A percentile compares a stretch with the other conserved stretches of the same genome.
Conservation (phyloP, 2,888 invertebrate genomes). For the Calameuta pallipes region DNA sequence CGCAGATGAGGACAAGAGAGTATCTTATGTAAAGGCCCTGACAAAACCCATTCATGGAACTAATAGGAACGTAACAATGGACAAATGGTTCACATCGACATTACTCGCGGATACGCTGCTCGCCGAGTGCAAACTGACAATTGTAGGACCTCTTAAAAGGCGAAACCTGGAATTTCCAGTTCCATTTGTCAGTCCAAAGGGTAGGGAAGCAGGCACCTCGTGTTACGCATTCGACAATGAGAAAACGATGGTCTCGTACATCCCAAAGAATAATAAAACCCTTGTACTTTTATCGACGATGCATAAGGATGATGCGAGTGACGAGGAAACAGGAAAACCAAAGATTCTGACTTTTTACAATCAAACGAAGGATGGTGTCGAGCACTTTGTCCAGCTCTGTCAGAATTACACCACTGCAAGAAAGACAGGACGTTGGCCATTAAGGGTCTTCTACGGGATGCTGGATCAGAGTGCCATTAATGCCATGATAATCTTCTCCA, state of each 20-base stretch:
- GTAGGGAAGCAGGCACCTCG: conserved; percentile 12
- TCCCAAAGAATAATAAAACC: conserved; percentile 15
- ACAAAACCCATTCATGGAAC: conserved; percentile 28
- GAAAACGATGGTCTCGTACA: conserved; percentile 17
- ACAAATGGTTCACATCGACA: conserved; percentile 28
- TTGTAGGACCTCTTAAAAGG: conserved; percentile 24
- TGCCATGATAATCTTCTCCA: conserved; percentile 24
- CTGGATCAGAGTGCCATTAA: conserved; percentile 32
- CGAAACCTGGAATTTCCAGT: conserved; percentile 26
- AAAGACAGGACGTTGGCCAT: conserved; percentile 31
- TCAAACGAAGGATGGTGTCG: conserved; percentile 31
- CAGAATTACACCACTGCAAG: conserved; percentile 24
- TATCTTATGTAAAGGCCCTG: conserved; percentile 21
- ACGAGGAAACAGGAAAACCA: conserved; percentile 27
- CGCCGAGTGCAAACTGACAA: conserved; percentile 21
- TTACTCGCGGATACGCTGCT: conserved; percentile 20
- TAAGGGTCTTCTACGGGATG: conserved; percentile 33
- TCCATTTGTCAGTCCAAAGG: conserved; percentile 17
- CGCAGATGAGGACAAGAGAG: conserved; percentile 11
- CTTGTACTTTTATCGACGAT: conserved; percentile 20
- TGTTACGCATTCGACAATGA: conserved; percentile 16
- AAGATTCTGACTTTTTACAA: conserved; percentile 30
- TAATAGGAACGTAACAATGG: conserved; percentile 28
- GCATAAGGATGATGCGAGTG: conserved; percentile 12
- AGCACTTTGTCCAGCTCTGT: conserved; percentile 32